Evolutionary conservation across 2,888 invertebrate genomes (phyloP).

Genomic region (Epinotia ramella): DNA sequence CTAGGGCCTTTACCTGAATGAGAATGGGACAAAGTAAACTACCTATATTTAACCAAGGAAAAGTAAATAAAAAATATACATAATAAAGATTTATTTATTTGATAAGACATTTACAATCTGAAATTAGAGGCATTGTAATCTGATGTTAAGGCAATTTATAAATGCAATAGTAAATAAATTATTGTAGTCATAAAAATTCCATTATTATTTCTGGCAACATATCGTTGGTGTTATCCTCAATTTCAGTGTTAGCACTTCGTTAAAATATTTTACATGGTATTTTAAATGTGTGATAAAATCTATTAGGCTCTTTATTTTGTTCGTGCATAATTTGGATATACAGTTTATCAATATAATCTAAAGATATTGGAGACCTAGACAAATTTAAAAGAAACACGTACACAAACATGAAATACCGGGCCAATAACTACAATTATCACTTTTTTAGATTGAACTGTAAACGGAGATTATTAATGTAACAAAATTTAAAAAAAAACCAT

Average conservation of each 20-base stretch:
- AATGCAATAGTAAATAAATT: conserved; percentile 80
- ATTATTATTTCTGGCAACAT: conserved; percentile 69
- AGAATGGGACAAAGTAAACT: too few species aligned
- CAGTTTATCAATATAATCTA: conserved; percentile 15
- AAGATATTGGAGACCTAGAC: conserved; percentile 3
- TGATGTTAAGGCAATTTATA: conserved; percentile 64
- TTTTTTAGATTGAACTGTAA: neutral
- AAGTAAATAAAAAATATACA: conserved; percentile 48
- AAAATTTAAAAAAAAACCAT: neutral
- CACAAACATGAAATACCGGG: conserved; percentile 15
- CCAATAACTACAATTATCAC: conserved; percentile 1
- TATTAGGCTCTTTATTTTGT: conserved; percentile 20
- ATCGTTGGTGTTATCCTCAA: conserved; percentile 58
- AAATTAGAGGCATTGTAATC: conserved; percentile 71
- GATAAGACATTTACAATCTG: conserved; percentile 82
- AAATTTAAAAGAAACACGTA: conserved; percentile 7
- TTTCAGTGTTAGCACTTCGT: conserved; percentile 39
- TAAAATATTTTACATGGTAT: conserved; percentile 26
- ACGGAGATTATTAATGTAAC: neutral
- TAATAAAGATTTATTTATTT: conserved; percentile 79
- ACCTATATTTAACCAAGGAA: neutral
- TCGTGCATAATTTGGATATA: conserved; percentile 29
- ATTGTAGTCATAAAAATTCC: conserved; percentile 71
- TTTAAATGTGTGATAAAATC: conserved; percentile 26
- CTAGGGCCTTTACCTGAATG: too few species aligned